A percentile compares a stretch with the other conserved stretches of the same genome.
Conservation (phyloP, 2,113 vertebrate genomes). For the Caranx ignobilis region DNA sequence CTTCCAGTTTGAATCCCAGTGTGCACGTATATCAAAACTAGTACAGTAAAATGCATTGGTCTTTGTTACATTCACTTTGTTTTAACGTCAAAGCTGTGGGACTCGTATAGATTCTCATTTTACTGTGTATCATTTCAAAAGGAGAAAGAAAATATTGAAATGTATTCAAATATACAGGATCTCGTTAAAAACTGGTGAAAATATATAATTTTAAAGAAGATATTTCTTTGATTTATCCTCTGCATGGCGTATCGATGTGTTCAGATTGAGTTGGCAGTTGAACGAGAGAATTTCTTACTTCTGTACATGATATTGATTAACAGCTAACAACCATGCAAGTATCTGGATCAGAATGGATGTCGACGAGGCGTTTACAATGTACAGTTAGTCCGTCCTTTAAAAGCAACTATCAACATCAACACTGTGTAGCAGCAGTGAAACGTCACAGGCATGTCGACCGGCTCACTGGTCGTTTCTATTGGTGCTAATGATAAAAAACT, state of each 20-base stretch:
- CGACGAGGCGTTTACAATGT: conserved; percentile 1
- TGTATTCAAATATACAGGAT: conserved; percentile 67
- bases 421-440: conserved; percentile 52
- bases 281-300: conserved; percentile 27
- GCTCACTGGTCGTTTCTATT: conserved; percentile 2
- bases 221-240: conserved; percentile 48
- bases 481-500: background rate
- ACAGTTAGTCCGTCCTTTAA: conserved; percentile 21
- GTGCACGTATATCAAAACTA: conserved; percentile 39
- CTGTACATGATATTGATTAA: conserved; percentile 49
- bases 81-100: conserved; percentile 4
- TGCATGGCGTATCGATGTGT: conserved; percentile 6
- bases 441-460: conserved; percentile 44
- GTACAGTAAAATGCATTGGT: conserved; percentile 36
- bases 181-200: conserved; percentile 63
- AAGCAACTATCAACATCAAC: conserved; percentile 58
- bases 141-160: conserved; percentile 9
- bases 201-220: conserved; percentile 62
- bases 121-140: conserved; percentile 44
- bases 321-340: conserved; percentile 79
- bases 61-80: conserved; percentile 48
- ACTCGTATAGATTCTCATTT: conserved; percentile 22
- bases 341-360: conserved; percentile 35
- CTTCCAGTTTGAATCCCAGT: conserved; percentile 7
- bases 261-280: conserved; percentile 69